Evolutionary conservation across 2,888 invertebrate genomes (phyloP).

Genomic region (Ectobius pallidus): DNA sequence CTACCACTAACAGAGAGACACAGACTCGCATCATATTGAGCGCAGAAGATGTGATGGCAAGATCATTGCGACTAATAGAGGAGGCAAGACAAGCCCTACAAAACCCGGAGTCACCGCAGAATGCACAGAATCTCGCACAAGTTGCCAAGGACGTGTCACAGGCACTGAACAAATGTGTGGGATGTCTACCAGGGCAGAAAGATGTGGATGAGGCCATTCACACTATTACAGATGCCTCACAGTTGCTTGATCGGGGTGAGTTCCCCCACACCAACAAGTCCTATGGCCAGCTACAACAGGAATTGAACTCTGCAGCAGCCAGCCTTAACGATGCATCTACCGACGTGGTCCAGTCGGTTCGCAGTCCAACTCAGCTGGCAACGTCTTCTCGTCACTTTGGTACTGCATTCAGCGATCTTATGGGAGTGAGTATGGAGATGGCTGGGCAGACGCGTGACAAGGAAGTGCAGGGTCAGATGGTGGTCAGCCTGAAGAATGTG

Average conservation of each 20-base stretch:
- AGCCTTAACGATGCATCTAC: constrained; percentile 83
- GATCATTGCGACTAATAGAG: constrained; percentile 78
- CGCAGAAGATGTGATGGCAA: constrained; percentile 80
- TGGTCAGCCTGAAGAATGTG: constrained; percentile 84
- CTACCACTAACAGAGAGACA: constrained; percentile 64
- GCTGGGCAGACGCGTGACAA: constrained; percentile 80
- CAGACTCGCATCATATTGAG: constrained; percentile 57
- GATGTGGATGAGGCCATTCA: constrained; percentile 91
- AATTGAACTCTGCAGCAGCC: constrained; percentile 83
- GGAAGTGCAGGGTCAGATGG: constrained; percentile 79
- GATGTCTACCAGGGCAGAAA: constrained; percentile 89
- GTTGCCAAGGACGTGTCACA: constrained; percentile 74
- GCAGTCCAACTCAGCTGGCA: constrained; percentile 72
- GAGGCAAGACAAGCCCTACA: constrained; percentile 80
- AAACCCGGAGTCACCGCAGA: constrained; percentile 66
- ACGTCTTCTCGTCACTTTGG: constrained; percentile 79
- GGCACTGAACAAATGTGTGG: constrained; percentile 73
- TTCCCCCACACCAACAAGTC: constrained; percentile 76
- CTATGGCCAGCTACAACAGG: constrained; percentile 82
- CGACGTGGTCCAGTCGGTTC: constrained; percentile 79
- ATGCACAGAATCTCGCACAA: constrained; percentile 66
- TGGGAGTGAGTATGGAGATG: constrained; percentile 84
- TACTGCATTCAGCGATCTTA: constrained; percentile 74
- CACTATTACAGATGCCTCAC: constrained; percentile 72
- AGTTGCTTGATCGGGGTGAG: constrained; percentile 73